Base-by-base conservation (phyloP, 2,797 vertebrate species). In the Characodon lateralis region DNA sequence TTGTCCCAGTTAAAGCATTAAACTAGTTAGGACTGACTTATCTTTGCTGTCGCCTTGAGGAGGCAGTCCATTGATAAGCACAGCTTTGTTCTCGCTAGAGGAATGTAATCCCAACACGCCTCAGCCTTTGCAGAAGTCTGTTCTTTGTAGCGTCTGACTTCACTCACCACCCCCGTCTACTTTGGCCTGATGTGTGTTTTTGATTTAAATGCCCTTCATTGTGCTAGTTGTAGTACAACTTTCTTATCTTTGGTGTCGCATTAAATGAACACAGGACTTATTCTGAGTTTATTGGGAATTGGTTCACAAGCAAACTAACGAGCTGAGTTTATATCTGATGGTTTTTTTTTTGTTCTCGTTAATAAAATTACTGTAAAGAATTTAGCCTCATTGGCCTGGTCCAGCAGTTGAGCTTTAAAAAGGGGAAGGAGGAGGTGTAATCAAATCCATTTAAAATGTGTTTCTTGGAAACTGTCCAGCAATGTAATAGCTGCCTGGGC, bases 381-480 rank as follows among this genome's bases (percentile, higher is more conserved):
- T 72, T 83, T 51, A 65, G 7, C 28, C 69, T 65, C 1, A 74
- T 78, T 73, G 82, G 79, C 61, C 71, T 76, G 68, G 79, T 90
- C 65, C 69, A 85, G 73, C 77, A 87, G 81, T 84, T 80, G 58
- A 82, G 50, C 84, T 89, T 84, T 82, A 80, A 78, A 87, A 91
- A 83, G 79, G 78, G 86, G 80, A 88, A 87, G 85, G 81, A 90
- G 78, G 79, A 89, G 82, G 83, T 94, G 95, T 95, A 96, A 96
- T 89, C 10, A 80, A 95, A 95, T 94, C 94, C 93, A 3, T 88
- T 90, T 95, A 95, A 95, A 95, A 95, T 95, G 92, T 92, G 92
- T 91, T 80, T 91, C 79, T 94, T 96, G 95, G 94, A 91, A 73
- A 0, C 70, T 39, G 83, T 94, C 93, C 95, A 95, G 81, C 72